These are phyloP conservation scores for Petrophora chlorosata DNA, from an alignment of 2,888 invertebrate species.

Conservation along the genomic window DNA sequence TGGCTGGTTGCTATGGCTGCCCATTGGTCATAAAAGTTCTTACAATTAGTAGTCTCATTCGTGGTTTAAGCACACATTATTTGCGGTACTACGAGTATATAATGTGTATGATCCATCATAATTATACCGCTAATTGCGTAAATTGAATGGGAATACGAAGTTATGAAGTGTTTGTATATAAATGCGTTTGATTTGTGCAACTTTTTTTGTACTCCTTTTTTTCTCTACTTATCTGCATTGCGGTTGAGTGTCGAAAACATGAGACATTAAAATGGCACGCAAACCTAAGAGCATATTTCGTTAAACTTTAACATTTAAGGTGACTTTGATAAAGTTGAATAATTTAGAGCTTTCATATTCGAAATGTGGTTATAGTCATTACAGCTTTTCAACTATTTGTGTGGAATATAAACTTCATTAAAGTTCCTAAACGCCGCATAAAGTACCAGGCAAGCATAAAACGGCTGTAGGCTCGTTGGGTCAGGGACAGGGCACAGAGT, in stretches of 20 bases:
- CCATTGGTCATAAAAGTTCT: no score
- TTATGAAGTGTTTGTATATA: slow-evolving; percentile 14
- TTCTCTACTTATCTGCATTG: slow-evolving; percentile 19
- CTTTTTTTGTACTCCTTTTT: background rate
- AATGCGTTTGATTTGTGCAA: slow-evolving; percentile 1
- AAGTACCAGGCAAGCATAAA: slow-evolving; percentile 45
- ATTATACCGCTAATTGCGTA: slow-evolving; percentile 26
- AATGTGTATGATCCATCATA: no score
- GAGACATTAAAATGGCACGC: slow-evolving; percentile 3
- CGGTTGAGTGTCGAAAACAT: slow-evolving; percentile 14
- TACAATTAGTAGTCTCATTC: background rate
- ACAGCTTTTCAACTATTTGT: slow-evolving; percentile 6
- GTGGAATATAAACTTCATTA: slow-evolving; percentile 31
- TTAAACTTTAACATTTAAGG: background rate
- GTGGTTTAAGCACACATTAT: background rate
- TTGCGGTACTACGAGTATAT: no score
- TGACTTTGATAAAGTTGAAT: background rate
- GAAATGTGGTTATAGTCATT: slow-evolving; percentile 4
- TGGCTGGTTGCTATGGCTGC: no score
- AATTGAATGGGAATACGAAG: slow-evolving; percentile 25
- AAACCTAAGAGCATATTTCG: no score
- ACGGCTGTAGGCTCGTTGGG: slow-evolving; percentile 47
- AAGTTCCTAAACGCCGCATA: slow-evolving; percentile 36
- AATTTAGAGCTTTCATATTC: slow-evolving; percentile 1
- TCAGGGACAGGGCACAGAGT: slow-evolving; percentile 61